Evolutionary conservation across 2,888 invertebrate species (phyloP).

Genomic region (Argyresthia albistria): DNA sequence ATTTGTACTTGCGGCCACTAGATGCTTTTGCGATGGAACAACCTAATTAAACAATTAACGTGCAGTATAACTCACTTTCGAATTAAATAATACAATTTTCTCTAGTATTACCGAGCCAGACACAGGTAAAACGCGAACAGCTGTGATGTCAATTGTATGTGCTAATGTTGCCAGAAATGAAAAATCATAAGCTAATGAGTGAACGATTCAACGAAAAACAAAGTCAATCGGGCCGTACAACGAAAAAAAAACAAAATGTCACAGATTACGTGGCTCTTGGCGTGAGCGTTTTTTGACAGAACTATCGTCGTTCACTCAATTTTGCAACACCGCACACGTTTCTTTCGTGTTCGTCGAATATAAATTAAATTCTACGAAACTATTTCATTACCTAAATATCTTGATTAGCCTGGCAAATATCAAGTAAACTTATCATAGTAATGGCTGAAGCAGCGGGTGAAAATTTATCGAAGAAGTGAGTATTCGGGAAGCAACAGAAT

Average conservation of each 20-base stretch:
- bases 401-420: neutral
- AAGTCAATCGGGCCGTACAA: neutral
- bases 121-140: slow-evolving; percentile 55
- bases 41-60: slow-evolving; percentile 27
- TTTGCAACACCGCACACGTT: neutral
- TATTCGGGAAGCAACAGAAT: slow-evolving; percentile 25
- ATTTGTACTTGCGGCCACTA: slow-evolving; percentile 16
- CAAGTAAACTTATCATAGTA: slow-evolving; percentile 6
- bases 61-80: slow-evolving; percentile 56
- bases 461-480: slow-evolving; percentile 81
- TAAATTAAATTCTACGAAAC: neutral
- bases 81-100: slow-evolving; percentile 53
- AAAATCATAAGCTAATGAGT: neutral
- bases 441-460: slow-evolving; percentile 74
- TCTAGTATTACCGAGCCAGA: slow-evolving; percentile 35
- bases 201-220: neutral
- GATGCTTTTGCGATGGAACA: neutral
- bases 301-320: too few relatives aligned
- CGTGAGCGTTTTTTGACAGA: neutral
- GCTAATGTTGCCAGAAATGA: neutral
- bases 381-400: neutral
- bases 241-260: neutral
- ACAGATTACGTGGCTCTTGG: neutral
- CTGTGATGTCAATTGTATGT: slow-evolving; percentile 42
- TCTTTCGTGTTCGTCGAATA: neutral